These are phyloP conservation scores for Macrosteles quadrilineatus DNA, from an alignment of 1,140 invertebrate genomes.

Conservation along the genomic window DNA sequence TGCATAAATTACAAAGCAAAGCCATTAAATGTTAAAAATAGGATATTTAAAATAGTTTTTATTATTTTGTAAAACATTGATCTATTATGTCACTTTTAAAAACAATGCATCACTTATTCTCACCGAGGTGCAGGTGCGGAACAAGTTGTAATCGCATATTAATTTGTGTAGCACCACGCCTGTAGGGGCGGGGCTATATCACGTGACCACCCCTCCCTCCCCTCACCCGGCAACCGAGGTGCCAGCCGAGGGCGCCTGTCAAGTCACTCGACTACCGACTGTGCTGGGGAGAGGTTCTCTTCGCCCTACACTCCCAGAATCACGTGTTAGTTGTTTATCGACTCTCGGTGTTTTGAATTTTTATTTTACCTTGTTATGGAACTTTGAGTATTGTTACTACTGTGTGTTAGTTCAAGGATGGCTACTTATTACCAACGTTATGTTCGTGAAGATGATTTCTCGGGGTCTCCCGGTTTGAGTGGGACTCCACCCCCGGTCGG, in stretches of 20 bases:
- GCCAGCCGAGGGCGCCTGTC: background rate
- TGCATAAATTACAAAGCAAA: too few species aligned
- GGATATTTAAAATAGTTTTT: too few species aligned
- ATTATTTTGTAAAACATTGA: too few species aligned
- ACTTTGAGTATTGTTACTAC: too few species aligned
- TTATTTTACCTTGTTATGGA: too few species aligned
- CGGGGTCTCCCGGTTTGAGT: slow-evolving; percentile 10
- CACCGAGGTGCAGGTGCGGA: too few species aligned
- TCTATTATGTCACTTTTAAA: too few species aligned
- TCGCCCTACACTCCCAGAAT: background rate
- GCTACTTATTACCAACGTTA: background rate
- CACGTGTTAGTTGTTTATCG: slow-evolving; percentile 9
- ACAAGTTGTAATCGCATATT: too few species aligned
- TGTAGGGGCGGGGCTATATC: slow-evolving; percentile 11
- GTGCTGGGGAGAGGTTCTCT: slow-evolving; percentile 12
- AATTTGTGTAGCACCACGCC: slow-evolving; percentile 15
- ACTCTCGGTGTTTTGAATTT: too few species aligned
- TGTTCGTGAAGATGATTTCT: background rate
- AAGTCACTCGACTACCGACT: background rate
- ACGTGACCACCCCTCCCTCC: slow-evolving; percentile 22
- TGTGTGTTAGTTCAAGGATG: too few species aligned
- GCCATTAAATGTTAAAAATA: too few species aligned
- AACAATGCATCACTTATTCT: too few species aligned
- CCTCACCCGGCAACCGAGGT: slow-evolving; percentile 19
- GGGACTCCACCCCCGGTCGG: slow-evolving; percentile 16